Percentiles rank a stretch among this genome's conserved stretches.
These are phyloP conservation scores for Mugil cephalus DNA, from an alignment of 2,113 vertebrate genomes.

Conservation along the genomic window DNA sequence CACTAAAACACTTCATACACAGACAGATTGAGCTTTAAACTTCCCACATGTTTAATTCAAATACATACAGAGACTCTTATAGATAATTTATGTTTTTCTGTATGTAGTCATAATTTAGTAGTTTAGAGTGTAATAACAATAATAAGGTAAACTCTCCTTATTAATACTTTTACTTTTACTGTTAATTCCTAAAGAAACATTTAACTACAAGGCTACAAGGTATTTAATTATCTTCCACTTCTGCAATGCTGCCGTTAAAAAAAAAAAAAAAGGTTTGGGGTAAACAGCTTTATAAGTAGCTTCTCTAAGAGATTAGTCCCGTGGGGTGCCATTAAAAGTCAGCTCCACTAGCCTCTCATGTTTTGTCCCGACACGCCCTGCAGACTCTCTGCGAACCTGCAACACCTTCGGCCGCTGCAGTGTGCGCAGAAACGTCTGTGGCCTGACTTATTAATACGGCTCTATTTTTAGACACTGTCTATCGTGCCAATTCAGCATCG, in stretches of 20 bases:
- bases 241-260: not conserved
- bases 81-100: no score
- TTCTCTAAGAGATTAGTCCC: constrained; percentile 19
- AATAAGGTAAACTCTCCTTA: no score
- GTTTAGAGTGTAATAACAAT: no score
- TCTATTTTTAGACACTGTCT: constrained; percentile 16
- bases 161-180: no score
- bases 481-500: not conserved
- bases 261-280: constrained; percentile 2
- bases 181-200: no score
- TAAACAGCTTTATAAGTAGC: constrained; percentile 34
- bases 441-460: not conserved
- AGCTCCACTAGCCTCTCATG: constrained; percentile 29
- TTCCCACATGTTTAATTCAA: no score
- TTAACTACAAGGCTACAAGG: no score
- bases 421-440: not conserved
- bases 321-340: constrained; percentile 31
- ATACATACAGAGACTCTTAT: no score
- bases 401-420: constrained; percentile 19
- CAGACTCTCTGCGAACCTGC: not conserved
- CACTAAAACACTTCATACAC: no score
- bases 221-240: no score
- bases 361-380: constrained; percentile 60
- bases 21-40: no score
- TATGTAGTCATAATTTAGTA: no score